These are phyloP conservation scores for Acrobasis suavella DNA, from an alignment of 2,888 invertebrate genomes.

Conservation along the genomic window DNA sequence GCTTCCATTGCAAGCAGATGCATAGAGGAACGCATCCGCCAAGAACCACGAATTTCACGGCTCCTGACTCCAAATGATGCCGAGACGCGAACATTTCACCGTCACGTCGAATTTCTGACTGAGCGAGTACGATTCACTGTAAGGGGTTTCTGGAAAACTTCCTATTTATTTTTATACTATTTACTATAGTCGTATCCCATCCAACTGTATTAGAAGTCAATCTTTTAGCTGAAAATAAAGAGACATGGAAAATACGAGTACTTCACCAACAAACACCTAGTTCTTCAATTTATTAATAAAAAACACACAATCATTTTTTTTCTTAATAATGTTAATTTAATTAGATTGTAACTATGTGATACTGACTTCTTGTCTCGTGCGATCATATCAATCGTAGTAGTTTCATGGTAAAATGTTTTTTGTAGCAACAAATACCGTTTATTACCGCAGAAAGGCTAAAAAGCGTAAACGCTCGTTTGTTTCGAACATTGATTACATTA, in stretches of 20 bases:
- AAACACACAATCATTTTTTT: too few species aligned
- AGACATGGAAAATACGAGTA: too few species aligned
- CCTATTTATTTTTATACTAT: not conserved
- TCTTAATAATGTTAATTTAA: too few species aligned
- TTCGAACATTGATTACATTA: not conserved
- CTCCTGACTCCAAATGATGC: constrained; percentile 57
- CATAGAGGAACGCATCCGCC: constrained; percentile 44
- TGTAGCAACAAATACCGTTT: not conserved
- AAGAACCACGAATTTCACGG: constrained; percentile 75
- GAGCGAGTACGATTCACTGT: constrained; percentile 51
- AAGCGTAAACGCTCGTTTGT: not conserved
- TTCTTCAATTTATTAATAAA: too few species aligned
- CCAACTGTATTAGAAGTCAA: too few species aligned
- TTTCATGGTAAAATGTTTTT: not conserved
- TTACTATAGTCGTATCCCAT: too few species aligned
- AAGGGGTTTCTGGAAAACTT: constrained; percentile 23
- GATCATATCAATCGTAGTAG: too few species aligned
- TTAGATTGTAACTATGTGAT: too few species aligned
- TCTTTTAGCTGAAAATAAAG: too few species aligned
- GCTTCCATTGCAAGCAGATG: constrained; percentile 46
- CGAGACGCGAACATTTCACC: constrained; percentile 64
- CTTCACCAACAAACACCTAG: too few species aligned
- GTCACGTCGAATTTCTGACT: constrained; percentile 58
- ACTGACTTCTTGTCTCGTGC: too few species aligned
- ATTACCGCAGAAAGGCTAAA: not conserved